Base-by-base conservation (phyloP, 2,888 invertebrate genomes). In the Melitaea athalia region DNA sequence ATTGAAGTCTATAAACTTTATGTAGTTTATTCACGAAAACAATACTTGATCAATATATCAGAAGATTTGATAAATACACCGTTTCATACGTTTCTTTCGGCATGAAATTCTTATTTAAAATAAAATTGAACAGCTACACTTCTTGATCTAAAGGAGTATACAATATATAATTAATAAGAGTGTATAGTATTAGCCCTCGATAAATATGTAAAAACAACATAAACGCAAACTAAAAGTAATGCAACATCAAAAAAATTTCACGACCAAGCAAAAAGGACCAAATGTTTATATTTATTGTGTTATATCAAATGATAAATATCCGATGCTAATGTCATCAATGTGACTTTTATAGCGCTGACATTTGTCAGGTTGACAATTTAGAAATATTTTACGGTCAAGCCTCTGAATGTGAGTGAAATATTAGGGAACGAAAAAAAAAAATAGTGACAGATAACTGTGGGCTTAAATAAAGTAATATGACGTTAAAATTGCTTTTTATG, bases 361-460 rank as follows among this genome's bases (percentile, higher is more conserved):
- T 64, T 15, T 31, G 53, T 57, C 15, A 45, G 31, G 55, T n/a
- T 49, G 15, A 24, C 57, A 42, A 15, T 57, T 42, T 53, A 31
- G 33, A 31, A 15, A 57, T 57, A 38, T 38, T 5, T 15, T 38
- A 15, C 53, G 15, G 14, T n/a, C 15, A 57, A 42, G 0, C n/a
- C n/a, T 15, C 57, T 57, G 15, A 42, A 57, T 15, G n/a, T n/a
- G 42, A 57, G 11, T 52, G 31, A 52, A 52, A 55, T 55, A 33
- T 55, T 3, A 55, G 33, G 14, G 38, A 4, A n/a, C 7, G n/a
- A 38, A 31, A 55, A 33, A 55, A 31, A 31, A 31, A 5, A 31
- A 12, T 5, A 31, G 31, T 53, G n/a, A 55, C 12, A 14, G 33
- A 0, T 33, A 33, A 17, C n/a, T 33, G n/a, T n/a, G 38, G 33